Evolutionary conservation across 2,113 vertebrate genomes (phyloP).

Genomic region (Promerops cafer): DNA sequence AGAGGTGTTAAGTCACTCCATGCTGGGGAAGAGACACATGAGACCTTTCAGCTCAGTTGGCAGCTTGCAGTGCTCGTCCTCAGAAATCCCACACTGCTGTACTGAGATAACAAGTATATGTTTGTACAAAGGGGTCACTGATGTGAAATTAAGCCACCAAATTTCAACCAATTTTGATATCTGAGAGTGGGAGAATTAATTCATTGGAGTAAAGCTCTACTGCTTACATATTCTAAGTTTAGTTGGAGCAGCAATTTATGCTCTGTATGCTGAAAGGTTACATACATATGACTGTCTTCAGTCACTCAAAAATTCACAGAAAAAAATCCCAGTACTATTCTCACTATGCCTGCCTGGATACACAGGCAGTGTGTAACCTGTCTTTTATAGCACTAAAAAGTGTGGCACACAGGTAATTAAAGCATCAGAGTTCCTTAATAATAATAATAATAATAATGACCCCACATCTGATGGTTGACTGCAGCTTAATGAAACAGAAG

Average conservation of each 20-base stretch:
- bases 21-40: rapidly evolving
- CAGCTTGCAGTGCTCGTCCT: rapidly evolving
- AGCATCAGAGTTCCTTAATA: background rate
- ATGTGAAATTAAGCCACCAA: background rate
- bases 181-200: background rate
- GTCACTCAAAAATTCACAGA: background rate
- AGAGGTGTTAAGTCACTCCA: background rate
- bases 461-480: background rate
- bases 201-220: background rate
- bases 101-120: background rate
- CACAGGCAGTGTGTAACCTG: background rate
- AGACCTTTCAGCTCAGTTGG: background rate
- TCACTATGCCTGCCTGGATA: background rate
- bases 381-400: background rate
- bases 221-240: background rate
- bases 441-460: background rate
- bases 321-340: background rate
- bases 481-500: background rate
- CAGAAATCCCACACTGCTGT: background rate
- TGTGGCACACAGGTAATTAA: background rate
- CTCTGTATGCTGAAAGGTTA: background rate
- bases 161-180: background rate
- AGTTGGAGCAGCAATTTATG: background rate
- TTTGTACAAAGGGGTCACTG: background rate
- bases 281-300: background rate